phyloP scores from a whole-genome alignment of 2,113 vertebrate species.

The Copsychus sechellarum region DNA sequence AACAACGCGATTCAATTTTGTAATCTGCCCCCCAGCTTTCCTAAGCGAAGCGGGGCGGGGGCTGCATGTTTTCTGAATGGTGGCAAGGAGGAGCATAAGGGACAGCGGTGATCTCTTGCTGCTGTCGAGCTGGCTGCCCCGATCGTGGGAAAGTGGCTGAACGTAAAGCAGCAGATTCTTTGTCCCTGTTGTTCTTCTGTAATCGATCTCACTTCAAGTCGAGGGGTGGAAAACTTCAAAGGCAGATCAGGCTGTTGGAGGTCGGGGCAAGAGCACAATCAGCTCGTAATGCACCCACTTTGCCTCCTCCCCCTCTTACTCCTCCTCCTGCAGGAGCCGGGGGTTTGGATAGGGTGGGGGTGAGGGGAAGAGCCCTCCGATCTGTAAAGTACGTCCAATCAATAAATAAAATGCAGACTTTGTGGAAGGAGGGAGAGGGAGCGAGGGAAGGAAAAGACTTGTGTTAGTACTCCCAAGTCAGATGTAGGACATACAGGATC shows the following conservation, averaged over 20 bases:
- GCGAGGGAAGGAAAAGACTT: not conserved
- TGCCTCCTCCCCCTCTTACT: not conserved
- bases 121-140: conserved; percentile 68
- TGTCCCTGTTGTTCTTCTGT: conserved; percentile 82
- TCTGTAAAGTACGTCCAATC: conserved; percentile 6
- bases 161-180: conserved; percentile 79
- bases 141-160: conserved; percentile 87
- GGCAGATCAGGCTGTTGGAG: conserved; percentile 74
- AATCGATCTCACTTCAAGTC: conserved; percentile 84
- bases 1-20: not conserved
- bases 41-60: not conserved
- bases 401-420: conserved; percentile 51
- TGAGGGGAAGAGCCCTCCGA: not conserved
- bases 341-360: not conserved
- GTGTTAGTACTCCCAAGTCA: not conserved
- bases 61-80: conserved; percentile 10
- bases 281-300: conserved; percentile 46
- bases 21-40: not conserved
- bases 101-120: conserved; percentile 27
- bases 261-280: conserved; percentile 72
- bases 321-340: not conserved
- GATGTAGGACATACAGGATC: not conserved
- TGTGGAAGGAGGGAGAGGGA: not conserved
- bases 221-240: conserved; percentile 82
- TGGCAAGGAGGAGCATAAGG: conserved; percentile 4